Base-by-base conservation (phyloP, 1,140 invertebrate species). In the Planococcus citri region DNA sequence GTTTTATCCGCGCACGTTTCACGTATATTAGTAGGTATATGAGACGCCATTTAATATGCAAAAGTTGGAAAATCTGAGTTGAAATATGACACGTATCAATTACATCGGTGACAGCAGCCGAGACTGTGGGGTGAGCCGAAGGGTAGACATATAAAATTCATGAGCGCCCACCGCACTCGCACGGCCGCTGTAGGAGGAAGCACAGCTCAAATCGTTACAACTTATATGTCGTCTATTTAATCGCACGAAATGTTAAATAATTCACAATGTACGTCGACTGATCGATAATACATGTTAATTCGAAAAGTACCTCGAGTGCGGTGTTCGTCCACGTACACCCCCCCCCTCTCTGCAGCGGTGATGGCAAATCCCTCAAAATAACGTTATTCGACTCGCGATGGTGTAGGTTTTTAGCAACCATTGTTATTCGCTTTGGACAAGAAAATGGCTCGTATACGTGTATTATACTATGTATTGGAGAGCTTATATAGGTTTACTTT, bases 201-300 rank as follows among this genome's bases (percentile, higher is more conserved):
- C n/a, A n/a, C n/a, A 51, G 41, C 41, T 9, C 12, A 51, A 51
- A 51, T 51, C 12, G 41, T 51, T 51, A 20, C 12, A 51, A 51
- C 12, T 51, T 51, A 20, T n/a, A n/a, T 51, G n/a, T 51, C 41
- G 17, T 51, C 41, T 20, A 51, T n/a, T n/a, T 51, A 51, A 20
- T 20, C 12, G 41, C 41, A 51, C 41, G 41, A 51, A 51, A 51
- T n/a, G n/a, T 51, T 51, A 17, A 51, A 51, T 51, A 51, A 51
- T 51, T 51, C 41, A 51, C 41, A 17, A 51, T 51, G 17, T 17
- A 51, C 29, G 29, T 33, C 29, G n/a, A 51, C 41, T 51, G 17
- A 51, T 51, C 41, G 41, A 51, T 51, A 51, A 51, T 51, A 51
- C 41, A 51, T 51, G 41, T 51, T 51, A 51, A 51, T 51, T 51